Evolutionary conservation across 2,113 vertebrate genomes (phyloP).

Genomic region (Orientallactaga bullata): DNA sequence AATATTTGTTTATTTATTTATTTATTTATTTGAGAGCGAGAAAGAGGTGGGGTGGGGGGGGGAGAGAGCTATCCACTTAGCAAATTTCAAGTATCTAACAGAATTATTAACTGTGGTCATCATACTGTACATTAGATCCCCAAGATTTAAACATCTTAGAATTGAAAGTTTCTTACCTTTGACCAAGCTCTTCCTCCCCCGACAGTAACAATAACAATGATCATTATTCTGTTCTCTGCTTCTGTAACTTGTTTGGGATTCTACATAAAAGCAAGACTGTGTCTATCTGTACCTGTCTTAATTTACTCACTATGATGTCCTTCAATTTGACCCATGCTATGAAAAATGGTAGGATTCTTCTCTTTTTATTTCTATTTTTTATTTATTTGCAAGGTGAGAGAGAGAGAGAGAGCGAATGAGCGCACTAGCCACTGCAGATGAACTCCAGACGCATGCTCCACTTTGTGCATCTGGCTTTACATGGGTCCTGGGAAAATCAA

Average conservation of each 20-base stretch:
- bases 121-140: neutral
- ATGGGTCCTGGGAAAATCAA: too few relatives aligned
- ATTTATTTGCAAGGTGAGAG: neutral
- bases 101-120: neutral
- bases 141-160: neutral
- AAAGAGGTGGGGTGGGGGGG: too few relatives aligned
- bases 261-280: neutral
- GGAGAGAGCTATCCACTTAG: neutral
- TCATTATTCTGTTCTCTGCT: neutral
- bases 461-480: too few relatives aligned
- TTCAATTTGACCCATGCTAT: neutral
- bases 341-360: neutral
- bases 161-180: neutral
- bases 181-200: neutral
- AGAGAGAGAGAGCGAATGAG: too few relatives aligned
- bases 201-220: too few relatives aligned
- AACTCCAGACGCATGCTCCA: too few relatives aligned
- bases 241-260: neutral
- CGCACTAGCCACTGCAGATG: too few relatives aligned
- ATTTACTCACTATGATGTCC: neutral
- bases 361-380: neutral
- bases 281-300: neutral
- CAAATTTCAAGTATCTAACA: neutral
- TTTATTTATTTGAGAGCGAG: too few relatives aligned
- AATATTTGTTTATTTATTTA: too few relatives aligned